A percentile compares a stretch with the other conserved stretches of the same genome.
phyloP scores from a whole-genome alignment of 2,888 invertebrate genomes.

The Phragmatobia fuliginosa region DNA sequence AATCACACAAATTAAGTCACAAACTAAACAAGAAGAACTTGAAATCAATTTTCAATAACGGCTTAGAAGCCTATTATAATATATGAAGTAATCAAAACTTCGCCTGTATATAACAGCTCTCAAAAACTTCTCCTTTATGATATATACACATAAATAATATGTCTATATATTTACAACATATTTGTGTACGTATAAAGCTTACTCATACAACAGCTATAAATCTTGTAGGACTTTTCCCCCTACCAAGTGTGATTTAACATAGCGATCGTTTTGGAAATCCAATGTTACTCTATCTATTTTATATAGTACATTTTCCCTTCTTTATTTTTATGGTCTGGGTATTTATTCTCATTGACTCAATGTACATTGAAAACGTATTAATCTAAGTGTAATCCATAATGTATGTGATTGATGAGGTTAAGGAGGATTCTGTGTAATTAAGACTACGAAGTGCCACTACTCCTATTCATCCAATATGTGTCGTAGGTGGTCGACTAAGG shows the following conservation, averaged over 20 bases:
- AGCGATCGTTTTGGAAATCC: conserved; percentile 30
- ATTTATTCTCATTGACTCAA: not conserved
- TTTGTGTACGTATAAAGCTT: conserved; percentile 28
- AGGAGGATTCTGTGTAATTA: no score
- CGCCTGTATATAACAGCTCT: conserved; percentile 23
- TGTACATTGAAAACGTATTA: not conserved
- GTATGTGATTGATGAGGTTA: not conserved
- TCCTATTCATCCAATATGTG: no score
- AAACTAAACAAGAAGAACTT: not conserved
- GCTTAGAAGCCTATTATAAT: conserved; percentile 8
- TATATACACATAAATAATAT: conserved; percentile 2
- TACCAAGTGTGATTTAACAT: conserved; percentile 43
- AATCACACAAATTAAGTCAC: no score
- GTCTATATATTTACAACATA: not conserved
- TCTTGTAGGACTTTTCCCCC: conserved; percentile 41
- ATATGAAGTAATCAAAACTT: conserved; percentile 20
- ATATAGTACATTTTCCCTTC: not conserved
- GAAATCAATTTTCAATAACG: not conserved
- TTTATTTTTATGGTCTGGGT: not conserved
- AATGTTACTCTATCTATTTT: conserved; percentile 27
- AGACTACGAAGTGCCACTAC: no score
- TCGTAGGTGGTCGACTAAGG: no score
- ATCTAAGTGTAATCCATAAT: not conserved
- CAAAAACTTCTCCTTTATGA: conserved; percentile 23
- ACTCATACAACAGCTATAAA: conserved; percentile 39